Base-by-base conservation (phyloP, 2,888 invertebrate species). In the Megaustenia siamemsis region DNA sequence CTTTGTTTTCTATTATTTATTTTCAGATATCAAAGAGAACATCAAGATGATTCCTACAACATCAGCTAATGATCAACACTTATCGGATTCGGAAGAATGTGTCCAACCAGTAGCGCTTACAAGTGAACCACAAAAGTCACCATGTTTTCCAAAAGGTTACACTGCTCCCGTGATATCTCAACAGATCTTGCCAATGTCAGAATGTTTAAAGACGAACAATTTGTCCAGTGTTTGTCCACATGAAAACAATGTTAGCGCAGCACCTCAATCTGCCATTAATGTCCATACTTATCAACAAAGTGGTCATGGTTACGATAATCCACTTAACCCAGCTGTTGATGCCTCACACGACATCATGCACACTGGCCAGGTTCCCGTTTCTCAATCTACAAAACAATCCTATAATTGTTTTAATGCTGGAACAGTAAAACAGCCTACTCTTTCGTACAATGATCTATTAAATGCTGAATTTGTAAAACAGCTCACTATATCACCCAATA, bases 11-110 rank as follows among this genome's bases (percentile, higher is more conserved):
- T 43, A 1, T 43, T 1, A 43, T 49, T 18, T 3, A 12, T 75
- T 75, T 75, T 75, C 75, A 75, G 75, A 75, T 21, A 32, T 38
- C 38, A 38, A n/a, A 76, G 2, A 35, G 28, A 15, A 32, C 60
- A 28, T 40, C 77, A 63, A 28, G 15, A 77, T 60, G 63, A n/a
- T 77, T 60, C 2, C n/a, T n/a, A 38, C 43, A 10, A 24, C 40
- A 1, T 15, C 21, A 3, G 32, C 1, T 21, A 63, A 12, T 38
- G 32, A 60, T 6, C 77, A 77, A 15, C 40, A 24, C 40, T 12
- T 38, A 1, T 12, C n/a, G 28, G 38, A n/a, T 40, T 12, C 60
- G 24, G n/a, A 32, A 28, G 28, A 63, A 6, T 63, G 12, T 28
- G n/a, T 3, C n/a, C 40, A 38, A 24, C 12, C 69, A n/a, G 69